phyloP scores from a whole-genome alignment of 2,888 invertebrate species.

The Liodrosophila aerea region DNA sequence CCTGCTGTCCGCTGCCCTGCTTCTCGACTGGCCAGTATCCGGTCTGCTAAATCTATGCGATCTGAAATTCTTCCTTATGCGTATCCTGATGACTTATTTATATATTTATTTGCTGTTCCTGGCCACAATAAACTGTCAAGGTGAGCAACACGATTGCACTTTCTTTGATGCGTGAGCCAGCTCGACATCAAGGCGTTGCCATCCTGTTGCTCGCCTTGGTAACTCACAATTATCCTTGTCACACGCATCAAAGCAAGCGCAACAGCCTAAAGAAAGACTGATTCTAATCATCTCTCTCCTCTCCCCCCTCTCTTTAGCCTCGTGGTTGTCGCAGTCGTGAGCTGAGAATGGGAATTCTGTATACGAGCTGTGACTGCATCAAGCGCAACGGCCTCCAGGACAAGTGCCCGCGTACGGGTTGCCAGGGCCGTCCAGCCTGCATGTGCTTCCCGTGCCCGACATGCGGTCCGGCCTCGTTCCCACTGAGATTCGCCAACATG shows the following conservation, averaged over 20 bases:
- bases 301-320: conserved; percentile 52
- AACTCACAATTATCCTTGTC: background rate
- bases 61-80: too few relatives aligned
- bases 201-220: conserved; percentile 71
- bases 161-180: conserved; percentile 65
- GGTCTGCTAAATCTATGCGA: conserved; percentile 20
- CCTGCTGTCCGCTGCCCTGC: conserved; percentile 72
- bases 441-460: conserved; percentile 83
- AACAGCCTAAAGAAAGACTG: background rate
- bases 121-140: conserved; percentile 64
- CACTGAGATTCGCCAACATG: conserved; percentile 75
- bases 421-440: conserved; percentile 83
- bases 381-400: conserved; percentile 85
- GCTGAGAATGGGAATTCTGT: conserved; percentile 83
- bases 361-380: conserved; percentile 85
- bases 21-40: conserved; percentile 73
- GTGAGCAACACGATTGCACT: conserved; percentile 68
- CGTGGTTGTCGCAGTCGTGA: conserved; percentile 84
- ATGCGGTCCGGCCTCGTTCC: conserved; percentile 82
- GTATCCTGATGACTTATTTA: too few relatives aligned
- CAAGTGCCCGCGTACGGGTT: conserved; percentile 84
- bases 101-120: too few relatives aligned
- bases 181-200: conserved; percentile 66
- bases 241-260: conserved; percentile 28
- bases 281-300: background rate